These are phyloP conservation scores for Stichopus chloronotus DNA, from an alignment of 35 echinoderm and acorn worm species.

Conservation along the genomic window DNA sequence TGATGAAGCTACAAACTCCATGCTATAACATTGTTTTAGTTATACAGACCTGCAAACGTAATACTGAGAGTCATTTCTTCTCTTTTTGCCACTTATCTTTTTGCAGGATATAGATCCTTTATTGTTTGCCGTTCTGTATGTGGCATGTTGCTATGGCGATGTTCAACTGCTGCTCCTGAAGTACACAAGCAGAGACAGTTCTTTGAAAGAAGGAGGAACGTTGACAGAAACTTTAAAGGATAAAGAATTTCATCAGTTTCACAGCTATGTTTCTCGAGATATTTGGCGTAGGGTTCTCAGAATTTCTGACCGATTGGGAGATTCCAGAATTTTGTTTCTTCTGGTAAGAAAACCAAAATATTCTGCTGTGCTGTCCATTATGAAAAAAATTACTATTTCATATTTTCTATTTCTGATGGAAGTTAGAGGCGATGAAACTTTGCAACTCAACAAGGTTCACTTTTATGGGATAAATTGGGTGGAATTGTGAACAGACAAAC, in stretches of 20 bases:
- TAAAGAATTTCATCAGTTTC: slow-evolving; percentile 20
- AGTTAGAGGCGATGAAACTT: too few relatives aligned
- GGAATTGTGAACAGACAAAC: too few relatives aligned
- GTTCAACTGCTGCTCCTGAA: slow-evolving; percentile 32
- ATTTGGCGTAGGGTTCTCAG: not conserved
- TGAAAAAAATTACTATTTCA: not conserved
- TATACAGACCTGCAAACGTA: too few relatives aligned
- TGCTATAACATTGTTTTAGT: too few relatives aligned
- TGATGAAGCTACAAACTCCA: too few relatives aligned
- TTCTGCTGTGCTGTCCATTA: not conserved
- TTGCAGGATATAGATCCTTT: slow-evolving; percentile 3
- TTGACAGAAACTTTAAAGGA: not conserved
- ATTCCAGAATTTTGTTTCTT: not conserved
- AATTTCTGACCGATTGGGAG: not conserved
- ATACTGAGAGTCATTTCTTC: too few relatives aligned
- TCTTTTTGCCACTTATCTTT: not conserved
- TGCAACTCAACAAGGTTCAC: too few relatives aligned
- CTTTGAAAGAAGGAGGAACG: too few relatives aligned
- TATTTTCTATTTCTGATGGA: not conserved
- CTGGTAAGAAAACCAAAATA: not conserved
- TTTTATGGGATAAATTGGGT: too few relatives aligned
- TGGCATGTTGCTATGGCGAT: slow-evolving; percentile 42
- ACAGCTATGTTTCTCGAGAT: not conserved
- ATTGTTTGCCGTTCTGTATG: slow-evolving; percentile 30
- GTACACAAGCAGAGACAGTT: not conserved